Percentiles rank a stretch among this genome's conserved stretches.
phyloP scores from a whole-genome alignment of 2,797 vertebrate species.

The Scarus forsteni region DNA sequence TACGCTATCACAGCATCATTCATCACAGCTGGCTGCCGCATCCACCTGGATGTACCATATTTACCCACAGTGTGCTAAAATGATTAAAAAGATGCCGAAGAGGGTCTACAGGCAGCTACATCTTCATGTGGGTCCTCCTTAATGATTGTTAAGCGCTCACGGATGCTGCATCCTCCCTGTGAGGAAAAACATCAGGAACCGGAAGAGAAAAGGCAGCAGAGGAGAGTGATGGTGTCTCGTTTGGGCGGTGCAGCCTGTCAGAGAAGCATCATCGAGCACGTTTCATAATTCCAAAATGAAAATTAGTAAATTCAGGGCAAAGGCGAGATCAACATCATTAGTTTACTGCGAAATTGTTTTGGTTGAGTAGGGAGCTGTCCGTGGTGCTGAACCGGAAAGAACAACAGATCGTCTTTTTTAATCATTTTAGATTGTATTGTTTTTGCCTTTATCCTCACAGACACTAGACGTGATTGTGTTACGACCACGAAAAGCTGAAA shows the following conservation, averaged over 20 bases:
- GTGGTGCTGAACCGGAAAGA: conserved; percentile 44
- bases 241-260: conserved; percentile 12
- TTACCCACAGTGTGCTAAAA: not conserved
- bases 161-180: conserved; percentile 19
- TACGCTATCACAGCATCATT: conserved; percentile 1
- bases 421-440: not conserved
- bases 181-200: conserved; percentile 34
- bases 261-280: not conserved
- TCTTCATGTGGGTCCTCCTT: not conserved
- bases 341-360: too few relatives aligned
- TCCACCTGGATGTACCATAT: conserved; percentile 1
- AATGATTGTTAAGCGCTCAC: not conserved
- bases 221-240: not conserved
- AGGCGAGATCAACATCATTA: not conserved
- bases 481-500: too few relatives aligned
- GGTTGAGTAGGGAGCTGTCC: conserved; percentile 39
- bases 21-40: conserved; percentile 4
- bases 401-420: accelerated
- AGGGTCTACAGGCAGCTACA: conserved; percentile 11
- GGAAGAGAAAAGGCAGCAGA: conserved; percentile 60
- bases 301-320: not conserved
- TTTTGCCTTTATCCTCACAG: not conserved
- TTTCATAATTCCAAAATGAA: not conserved
- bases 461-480: not conserved
- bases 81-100: not conserved